These are phyloP conservation scores for Podilymbus podiceps DNA, from an alignment of 2,113 vertebrate species.

Conservation along the genomic window DNA sequence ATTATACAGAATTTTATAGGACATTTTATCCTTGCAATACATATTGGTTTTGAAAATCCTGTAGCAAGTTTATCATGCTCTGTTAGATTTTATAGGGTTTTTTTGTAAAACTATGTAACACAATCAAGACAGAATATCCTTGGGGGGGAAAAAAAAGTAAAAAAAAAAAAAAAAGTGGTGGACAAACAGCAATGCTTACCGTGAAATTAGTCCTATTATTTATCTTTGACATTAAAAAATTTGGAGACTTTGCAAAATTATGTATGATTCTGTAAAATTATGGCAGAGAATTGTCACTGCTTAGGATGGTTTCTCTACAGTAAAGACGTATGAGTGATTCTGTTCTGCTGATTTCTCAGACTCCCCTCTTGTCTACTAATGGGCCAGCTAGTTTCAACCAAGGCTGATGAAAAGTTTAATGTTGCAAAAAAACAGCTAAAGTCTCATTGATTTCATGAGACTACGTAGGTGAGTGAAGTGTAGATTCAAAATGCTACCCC, in stretches of 20 bases:
- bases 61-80: background rate
- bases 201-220: background rate
- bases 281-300: background rate
- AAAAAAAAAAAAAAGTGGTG: background rate
- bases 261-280: background rate
- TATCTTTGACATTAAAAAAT: background rate
- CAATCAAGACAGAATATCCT: background rate
- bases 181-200: background rate
- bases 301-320: background rate
- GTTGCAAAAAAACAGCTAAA: background rate
- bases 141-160: background rate
- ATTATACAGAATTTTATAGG: background rate
- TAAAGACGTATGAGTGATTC: background rate
- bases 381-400: background rate
- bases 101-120: background rate
- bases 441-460: background rate
- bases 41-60: slow-evolving; percentile 7
- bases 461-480: background rate
- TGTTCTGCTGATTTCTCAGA: background rate
- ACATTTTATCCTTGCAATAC: background rate
- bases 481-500: background rate
- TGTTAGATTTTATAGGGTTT: background rate
- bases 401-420: background rate
- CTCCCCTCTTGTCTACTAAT: background rate
- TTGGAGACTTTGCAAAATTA: background rate